Evolutionary conservation across 2,888 invertebrate genomes (phyloP).

Genomic region (Cosmopolites sordidus): DNA sequence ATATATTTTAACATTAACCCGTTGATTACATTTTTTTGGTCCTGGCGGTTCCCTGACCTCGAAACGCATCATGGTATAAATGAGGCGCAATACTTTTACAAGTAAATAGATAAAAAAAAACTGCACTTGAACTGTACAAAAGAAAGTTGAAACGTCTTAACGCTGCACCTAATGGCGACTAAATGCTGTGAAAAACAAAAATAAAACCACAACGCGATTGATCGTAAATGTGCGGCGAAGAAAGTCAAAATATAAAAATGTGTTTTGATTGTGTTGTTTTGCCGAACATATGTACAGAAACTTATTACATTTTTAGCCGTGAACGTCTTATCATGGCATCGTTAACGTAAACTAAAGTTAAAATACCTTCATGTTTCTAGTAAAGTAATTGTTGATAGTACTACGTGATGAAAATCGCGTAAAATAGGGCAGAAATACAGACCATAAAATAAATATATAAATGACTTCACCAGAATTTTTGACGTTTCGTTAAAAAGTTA

Average conservation of each 20-base stretch:
- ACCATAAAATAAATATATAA: conserved; percentile 5
- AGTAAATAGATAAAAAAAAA: not conserved
- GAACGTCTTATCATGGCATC: not conserved
- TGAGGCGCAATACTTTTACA: not conserved
- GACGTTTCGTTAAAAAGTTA: conserved; percentile 19
- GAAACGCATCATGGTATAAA: conserved; percentile 12
- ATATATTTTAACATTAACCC: too few species aligned
- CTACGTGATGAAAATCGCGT: conserved; percentile 7
- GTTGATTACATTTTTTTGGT: conserved; percentile 15
- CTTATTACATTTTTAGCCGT: not conserved
- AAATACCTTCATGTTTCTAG: conserved; percentile 7
- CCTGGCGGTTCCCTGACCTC: conserved; percentile 18
- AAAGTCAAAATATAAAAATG: not conserved
- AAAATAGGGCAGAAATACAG: conserved; percentile 9
- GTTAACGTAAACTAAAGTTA: not conserved
- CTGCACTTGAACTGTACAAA: not conserved
- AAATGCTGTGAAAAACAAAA: not conserved
- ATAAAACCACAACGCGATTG: not conserved
- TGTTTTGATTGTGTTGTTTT: not conserved
- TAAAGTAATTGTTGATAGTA: not conserved
- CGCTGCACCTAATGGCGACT: too few species aligned
- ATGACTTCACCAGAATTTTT: conserved; percentile 20
- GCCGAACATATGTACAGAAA: not conserved
- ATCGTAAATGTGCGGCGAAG: not conserved
- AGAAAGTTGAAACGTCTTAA: not conserved